Base-by-base conservation (phyloP, 1,140 invertebrate species). In the Macrocentrus cingulum region DNA sequence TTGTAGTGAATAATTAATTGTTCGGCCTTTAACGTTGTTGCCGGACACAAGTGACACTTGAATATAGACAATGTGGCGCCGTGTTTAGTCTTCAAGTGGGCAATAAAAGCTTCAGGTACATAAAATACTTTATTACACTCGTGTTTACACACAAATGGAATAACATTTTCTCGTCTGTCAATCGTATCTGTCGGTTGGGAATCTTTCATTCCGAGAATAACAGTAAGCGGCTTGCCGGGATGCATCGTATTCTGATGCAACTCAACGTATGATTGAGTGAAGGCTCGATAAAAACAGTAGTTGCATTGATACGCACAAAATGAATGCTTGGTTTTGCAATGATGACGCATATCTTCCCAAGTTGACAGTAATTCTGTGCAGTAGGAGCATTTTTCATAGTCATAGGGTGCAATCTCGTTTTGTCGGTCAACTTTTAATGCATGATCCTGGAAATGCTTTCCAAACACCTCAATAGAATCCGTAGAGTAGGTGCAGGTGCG, bases 211-310 rank as follows among this genome's bases (percentile, higher is more conserved):
- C 64, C 66, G 1, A 65, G 39, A 23, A 73, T 44, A 16, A 67
- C 55, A 0, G 56, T 41, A 15, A 45, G 20, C 15, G 52, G 52
- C 1, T 56, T 60, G 0, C 41, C 56, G 5, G 55, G 52, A 57
- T 75, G 72, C 37, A 19, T 42, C 2, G 13, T 37, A 11, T 39
- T 44, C 64, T 83, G 76, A 76, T 86, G 84, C 8, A 82, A 67
- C 34, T 76, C 73, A 0, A 86, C 79, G 60, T 85, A 85, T 3
- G 76, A 75, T n/a, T 73, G 67, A 2, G 72, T 66, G 20, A 74
- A 62, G 8, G 81, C 80, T 49, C 85, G 67, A 63, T 85, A 87
- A 36, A 87, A 82, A 56, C 85, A 87, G 45, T 84, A 82, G 20
- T 66, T 72, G 55, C 85, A 87, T 34, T 84, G 80, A 60, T 71